Evolutionary conservation across 2,888 invertebrate genomes (phyloP), one percentile per base, ranked within the genome.

Genomic region (Philereme transversata): DNA sequence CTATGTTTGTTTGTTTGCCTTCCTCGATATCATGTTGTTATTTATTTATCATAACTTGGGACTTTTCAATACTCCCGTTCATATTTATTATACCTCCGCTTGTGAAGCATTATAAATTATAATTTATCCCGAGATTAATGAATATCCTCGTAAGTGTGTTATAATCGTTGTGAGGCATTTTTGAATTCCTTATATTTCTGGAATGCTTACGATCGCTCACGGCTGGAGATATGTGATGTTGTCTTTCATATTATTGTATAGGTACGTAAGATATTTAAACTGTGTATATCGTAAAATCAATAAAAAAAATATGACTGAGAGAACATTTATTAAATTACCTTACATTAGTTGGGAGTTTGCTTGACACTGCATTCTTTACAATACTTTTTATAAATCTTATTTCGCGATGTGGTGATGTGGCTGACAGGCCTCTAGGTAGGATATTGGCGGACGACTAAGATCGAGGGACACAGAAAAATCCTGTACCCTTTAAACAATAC

Each of bases 11-110:
- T 79, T 82, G 85, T 87, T 86, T 86, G 83, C 77, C 77, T 79
- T 82, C 74, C 79, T 77, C 78, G 72, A 74, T 77, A 78, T 79
- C 82, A 79, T 82, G 80, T 84, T 81, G 80, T 85, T 86, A 83
- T 87, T 87, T 88, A 86, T 88, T 86, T 84, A 83, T 85, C 83
- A 83, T 83, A 86, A 84, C 83, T 83, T 73, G 68, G 69, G 77
- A 80, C 82, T 87, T 86, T 87, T 88, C 86, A 87, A 87, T 88
- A 86, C 84, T 76, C 80, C 76, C 78, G 76, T 79, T 77, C 75
- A 81, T 83, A 86, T 84, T 86, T 86, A 86, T 85, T 82, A 83
- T 84, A 81, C 79, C 75, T 72, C 69, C 75, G 71, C 70, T 77
- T 76, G 66, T 76, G 77, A 71, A 67, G 75, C 73, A 79, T 81